Evolutionary conservation across 92 coral and sea anemone species (phyloP), one percentile per base, ranked within the genome.

Genomic region (Meandrina meandrites): DNA sequence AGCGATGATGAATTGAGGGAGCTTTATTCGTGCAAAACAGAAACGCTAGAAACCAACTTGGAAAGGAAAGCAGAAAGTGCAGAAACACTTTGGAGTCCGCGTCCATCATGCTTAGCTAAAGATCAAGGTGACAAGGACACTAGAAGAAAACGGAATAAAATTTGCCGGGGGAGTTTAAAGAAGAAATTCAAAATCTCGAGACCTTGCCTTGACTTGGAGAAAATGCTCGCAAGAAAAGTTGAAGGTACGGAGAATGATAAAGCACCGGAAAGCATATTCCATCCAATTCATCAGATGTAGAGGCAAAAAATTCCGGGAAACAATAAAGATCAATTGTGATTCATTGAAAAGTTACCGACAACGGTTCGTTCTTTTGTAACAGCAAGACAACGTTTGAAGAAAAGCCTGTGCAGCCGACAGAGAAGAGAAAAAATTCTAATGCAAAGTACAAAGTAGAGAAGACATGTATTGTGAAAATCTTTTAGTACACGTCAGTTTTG

Each of bases 131-230:
- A 83, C 17, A 88, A 84, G 54, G 92, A 86, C 3, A 50, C 71
- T 5, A 30, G 87, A 56, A 54, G 92, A 47, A 92, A 89, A 67
- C 78, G 92, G 19, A 66, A 78, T 56, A 92, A 83, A 58, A 34
- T 79, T 16, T 57, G 82, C 30, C 79, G 87, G 9, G 89, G 89
- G 22, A 86, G 76, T 74, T 86, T 79, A 19, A 89, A 81, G 67
- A 92, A 92, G 81, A 92, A 86, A 78, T 27, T 86, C 22, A 89
- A 87, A 86, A 73, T 82, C n/a, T 89, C 92, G 28, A 36, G 94
- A 79, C 94, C 94, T 32, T 86, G 88, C 27, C 86, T 92, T 60
- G 90, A 92, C 48, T 53, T 92, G 54, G 91, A 92, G 17, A 92
- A 92, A 81, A 92, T 92, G 94, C 31, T 53, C 14, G 92, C 90